These are phyloP conservation scores for Leiothrix lutea DNA, from an alignment of 2,113 vertebrate species.

Conservation along the genomic window DNA sequence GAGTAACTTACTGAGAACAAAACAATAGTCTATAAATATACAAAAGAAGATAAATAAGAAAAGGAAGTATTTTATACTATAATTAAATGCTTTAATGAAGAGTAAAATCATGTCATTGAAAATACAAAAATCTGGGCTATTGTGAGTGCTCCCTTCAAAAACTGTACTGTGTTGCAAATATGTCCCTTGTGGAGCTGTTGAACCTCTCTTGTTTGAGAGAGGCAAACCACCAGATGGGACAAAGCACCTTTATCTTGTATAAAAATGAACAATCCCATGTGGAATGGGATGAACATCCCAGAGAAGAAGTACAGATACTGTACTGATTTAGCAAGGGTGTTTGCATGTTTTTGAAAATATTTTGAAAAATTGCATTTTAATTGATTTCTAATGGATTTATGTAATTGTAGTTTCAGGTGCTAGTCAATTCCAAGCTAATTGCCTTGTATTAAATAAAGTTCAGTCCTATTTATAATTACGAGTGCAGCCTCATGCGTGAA, in stretches of 20 bases:
- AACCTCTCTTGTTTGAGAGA: not conserved
- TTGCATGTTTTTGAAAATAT: not conserved
- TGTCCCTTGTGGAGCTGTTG: not conserved
- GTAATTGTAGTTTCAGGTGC: not conserved
- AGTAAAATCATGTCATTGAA: not conserved
- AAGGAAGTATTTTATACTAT: not conserved
- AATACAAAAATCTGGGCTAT: not conserved
- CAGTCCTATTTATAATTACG: not conserved
- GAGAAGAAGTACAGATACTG: not conserved
- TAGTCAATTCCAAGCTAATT: not conserved
- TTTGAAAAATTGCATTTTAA: not conserved
- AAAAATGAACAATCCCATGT: not conserved
- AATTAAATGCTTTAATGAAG: not conserved
- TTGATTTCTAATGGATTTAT: not conserved
- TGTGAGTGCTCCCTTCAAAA: not conserved
- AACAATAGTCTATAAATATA: slow-evolving; percentile 5
- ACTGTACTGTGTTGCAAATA: not conserved
- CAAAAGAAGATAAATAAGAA: not conserved
- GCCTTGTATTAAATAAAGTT: not conserved
- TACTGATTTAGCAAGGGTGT: not conserved
- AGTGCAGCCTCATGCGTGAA: not conserved
- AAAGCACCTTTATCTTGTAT: not conserved
- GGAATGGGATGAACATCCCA: not conserved
- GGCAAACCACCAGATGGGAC: not conserved
- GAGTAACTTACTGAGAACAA: not conserved